phyloP scores from a whole-genome alignment of 2,888 invertebrate species.

The Anticlea derivata region DNA sequence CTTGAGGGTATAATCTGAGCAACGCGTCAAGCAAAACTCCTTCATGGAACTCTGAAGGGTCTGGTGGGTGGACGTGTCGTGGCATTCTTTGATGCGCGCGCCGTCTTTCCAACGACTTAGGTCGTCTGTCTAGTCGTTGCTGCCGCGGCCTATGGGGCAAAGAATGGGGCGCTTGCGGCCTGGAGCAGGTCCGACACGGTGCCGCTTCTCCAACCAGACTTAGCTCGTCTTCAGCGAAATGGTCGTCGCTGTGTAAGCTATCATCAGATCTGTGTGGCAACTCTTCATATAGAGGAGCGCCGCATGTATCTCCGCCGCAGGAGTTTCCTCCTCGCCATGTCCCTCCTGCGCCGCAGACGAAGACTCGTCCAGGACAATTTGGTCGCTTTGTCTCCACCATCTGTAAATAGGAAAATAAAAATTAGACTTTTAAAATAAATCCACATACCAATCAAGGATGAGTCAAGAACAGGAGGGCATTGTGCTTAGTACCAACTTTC shows the following conservation, averaged over 20 bases:
- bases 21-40: slow-evolving; percentile 90
- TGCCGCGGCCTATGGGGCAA: slow-evolving; percentile 84
- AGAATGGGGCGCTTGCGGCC: slow-evolving; percentile 75
- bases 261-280: slow-evolving; percentile 86
- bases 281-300: slow-evolving; percentile 93
- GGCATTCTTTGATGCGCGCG: slow-evolving; percentile 75
- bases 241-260: slow-evolving; percentile 89
- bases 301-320: slow-evolving; percentile 71
- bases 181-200: slow-evolving; percentile 77
- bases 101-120: slow-evolving; percentile 80
- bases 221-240: slow-evolving; percentile 93
- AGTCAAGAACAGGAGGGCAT: no score
- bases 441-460: no score
- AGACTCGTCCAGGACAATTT: slow-evolving; percentile 83
- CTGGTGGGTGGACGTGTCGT: slow-evolving; percentile 86
- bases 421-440: neutral
- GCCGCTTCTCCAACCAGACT: slow-evolving; percentile 80
- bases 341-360: slow-evolving; percentile 85
- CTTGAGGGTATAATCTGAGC: slow-evolving; percentile 88
- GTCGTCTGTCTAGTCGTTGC: slow-evolving; percentile 83
- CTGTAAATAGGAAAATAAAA: slow-evolving; percentile 59
- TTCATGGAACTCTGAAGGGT: slow-evolving; percentile 91
- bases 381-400: slow-evolving; percentile 89
- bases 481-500: no score
- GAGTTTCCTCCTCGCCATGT: slow-evolving; percentile 84